Percentiles rank a stretch among this genome's conserved stretches.
Conservation (phyloP, 2,888 invertebrate species). For the Oscheius sp. region DNA sequence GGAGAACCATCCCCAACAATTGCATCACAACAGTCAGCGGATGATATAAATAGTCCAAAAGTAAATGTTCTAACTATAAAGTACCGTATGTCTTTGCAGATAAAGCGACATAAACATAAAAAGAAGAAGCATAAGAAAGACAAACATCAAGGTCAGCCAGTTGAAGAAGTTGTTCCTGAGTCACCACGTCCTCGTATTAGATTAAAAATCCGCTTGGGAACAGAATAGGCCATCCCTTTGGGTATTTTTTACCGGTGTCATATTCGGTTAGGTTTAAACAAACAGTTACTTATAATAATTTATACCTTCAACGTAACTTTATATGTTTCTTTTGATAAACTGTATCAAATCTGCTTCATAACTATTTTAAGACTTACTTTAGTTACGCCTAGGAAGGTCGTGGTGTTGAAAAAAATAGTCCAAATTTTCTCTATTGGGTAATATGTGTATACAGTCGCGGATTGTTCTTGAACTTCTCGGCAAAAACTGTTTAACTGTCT, state of each 20-base stretch:
- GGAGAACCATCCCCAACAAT: constrained; percentile 20
- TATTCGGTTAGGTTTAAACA: too few relatives aligned
- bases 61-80: not conserved
- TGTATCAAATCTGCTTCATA: too few relatives aligned
- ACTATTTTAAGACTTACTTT: too few relatives aligned
- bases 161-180: not conserved
- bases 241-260: not conserved
- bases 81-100: not conserved
- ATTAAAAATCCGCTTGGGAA: constrained; percentile 16
- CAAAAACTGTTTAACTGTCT: too few relatives aligned
- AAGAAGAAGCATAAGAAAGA: constrained; percentile 23
- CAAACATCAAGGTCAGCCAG: not conserved
- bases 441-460: too few relatives aligned
- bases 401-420: too few relatives aligned
- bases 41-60: not conserved
- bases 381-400: too few relatives aligned
- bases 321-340: too few relatives aligned
- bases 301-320: too few relatives aligned
- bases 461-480: too few relatives aligned
- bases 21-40: not conserved
- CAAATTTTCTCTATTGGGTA: too few relatives aligned
- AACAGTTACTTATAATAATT: too few relatives aligned
- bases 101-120: constrained; percentile 22
- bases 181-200: not conserved
- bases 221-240: not conserved